A percentile compares a stretch with the other conserved stretches of the same genome.
Evolutionary conservation across 2,113 vertebrate genomes (phyloP).

Genomic region (Campylorhamphus procurvoides): DNA sequence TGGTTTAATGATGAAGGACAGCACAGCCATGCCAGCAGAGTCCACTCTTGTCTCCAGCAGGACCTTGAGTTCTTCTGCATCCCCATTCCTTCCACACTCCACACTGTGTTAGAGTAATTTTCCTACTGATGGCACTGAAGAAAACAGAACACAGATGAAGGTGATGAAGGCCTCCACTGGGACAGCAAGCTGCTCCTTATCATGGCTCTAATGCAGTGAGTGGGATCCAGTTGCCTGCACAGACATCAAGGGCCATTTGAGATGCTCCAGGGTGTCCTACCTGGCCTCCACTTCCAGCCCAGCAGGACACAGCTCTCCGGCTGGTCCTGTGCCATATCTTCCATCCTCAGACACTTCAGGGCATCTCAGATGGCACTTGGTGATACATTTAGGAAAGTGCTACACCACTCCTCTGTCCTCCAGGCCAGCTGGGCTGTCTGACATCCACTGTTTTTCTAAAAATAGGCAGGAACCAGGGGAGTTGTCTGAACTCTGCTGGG

Average conservation of each 20-base stretch:
- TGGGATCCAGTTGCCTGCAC: background rate
- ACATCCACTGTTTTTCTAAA: background rate
- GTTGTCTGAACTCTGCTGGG: background rate
- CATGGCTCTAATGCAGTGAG: background rate
- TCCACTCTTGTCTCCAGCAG: background rate
- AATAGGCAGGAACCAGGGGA: background rate
- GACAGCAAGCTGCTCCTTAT: background rate
- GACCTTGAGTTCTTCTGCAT: background rate
- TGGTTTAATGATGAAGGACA: background rate
- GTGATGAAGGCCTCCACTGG: background rate
- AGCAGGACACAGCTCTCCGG: background rate
- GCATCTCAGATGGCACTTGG: background rate
- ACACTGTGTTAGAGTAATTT: fast-evolving
- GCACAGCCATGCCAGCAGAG: background rate
- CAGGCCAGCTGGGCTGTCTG: background rate
- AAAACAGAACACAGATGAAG: background rate
- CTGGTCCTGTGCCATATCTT: background rate
- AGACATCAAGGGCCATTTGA: background rate
- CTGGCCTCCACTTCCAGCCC: background rate
- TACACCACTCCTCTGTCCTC: background rate
- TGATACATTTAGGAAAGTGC: background rate
- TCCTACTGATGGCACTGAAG: fast-evolving
- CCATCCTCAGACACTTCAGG: background rate
- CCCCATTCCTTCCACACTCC: background rate
- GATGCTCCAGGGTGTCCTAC: background rate